Evolutionary conservation across 2,888 invertebrate species (phyloP).

Genomic region (Drosophila emarginata): DNA sequence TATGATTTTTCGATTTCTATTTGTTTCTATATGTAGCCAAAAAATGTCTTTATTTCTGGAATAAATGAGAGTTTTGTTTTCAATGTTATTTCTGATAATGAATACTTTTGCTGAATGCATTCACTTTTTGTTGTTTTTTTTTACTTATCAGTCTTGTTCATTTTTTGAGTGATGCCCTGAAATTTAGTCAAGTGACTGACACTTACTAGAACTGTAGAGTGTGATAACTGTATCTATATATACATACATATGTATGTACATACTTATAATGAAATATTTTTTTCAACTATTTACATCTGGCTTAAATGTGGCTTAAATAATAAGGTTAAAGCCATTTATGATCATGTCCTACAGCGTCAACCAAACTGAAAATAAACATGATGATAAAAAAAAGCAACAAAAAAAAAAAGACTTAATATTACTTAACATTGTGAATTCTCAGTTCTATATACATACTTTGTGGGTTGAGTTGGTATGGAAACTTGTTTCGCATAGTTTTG

Average conservation of each 20-base stretch:
- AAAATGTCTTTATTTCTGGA: too few relatives aligned
- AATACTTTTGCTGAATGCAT: not conserved
- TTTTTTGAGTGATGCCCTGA: constrained; percentile 17
- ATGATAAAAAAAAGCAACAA: not conserved
- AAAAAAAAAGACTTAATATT: constrained; percentile 16
- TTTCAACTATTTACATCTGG: constrained; percentile 45
- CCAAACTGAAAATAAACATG: constrained; percentile 10
- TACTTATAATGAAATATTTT: constrained; percentile 23
- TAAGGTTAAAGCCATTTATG: constrained; percentile 27
- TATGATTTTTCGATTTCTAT: too few relatives aligned
- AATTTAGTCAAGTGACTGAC: constrained; percentile 24
- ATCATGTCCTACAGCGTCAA: not conserved
- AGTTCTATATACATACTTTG: not conserved
- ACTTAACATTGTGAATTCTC: not conserved
- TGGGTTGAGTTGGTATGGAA: not conserved
- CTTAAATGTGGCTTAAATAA: constrained; percentile 40
- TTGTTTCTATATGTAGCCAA: too few relatives aligned
- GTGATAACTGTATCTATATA: constrained; percentile 13
- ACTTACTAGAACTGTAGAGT: not conserved
- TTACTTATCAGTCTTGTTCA: constrained; percentile 33
- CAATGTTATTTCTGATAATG: too few relatives aligned
- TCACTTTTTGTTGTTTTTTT: not conserved
- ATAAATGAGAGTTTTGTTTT: too few relatives aligned
- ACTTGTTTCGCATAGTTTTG: constrained; percentile 32
- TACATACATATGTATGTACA: too few relatives aligned